phyloP scores from a whole-genome alignment of 2,888 invertebrate species.

The Temnothorax ravouxi region DNA sequence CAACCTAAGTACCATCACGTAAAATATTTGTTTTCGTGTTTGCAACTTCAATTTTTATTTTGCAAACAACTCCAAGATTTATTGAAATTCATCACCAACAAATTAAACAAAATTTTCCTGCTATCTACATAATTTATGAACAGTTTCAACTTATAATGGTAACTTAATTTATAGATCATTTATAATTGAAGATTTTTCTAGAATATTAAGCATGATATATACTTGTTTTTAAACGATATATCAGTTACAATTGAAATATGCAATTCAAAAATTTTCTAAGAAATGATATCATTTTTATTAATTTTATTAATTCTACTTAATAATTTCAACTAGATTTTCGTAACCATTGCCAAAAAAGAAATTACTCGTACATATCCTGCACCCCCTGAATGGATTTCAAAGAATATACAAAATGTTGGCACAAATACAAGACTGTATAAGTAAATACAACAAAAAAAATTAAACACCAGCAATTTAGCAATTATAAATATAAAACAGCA shows the following conservation, averaged over 20 bases:
- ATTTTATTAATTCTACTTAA: not conserved
- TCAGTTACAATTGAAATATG: not conserved
- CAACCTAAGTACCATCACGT: slow-evolving; percentile 59
- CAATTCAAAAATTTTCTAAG: slow-evolving; percentile 15
- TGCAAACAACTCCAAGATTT: slow-evolving; percentile 48
- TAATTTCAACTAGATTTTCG: slow-evolving; percentile 2
- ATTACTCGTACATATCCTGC: slow-evolving; percentile 3
- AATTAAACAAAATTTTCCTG: slow-evolving; percentile 22
- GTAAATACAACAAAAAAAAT: slow-evolving; percentile 16
- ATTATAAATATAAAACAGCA: slow-evolving; percentile 15
- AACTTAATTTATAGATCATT: slow-evolving; percentile 27
- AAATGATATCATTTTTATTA: not conserved
- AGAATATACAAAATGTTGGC: slow-evolving; percentile 24
- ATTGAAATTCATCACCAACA: slow-evolving; percentile 39
- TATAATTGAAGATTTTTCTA: slow-evolving; percentile 20
- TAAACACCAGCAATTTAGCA: slow-evolving; percentile 5
- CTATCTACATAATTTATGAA: slow-evolving; percentile 25
- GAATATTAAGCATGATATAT: slow-evolving; percentile 4
- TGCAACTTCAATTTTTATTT: slow-evolving; percentile 51
- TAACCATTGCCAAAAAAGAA: not conserved
- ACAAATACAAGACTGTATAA: slow-evolving; percentile 23
- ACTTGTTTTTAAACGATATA: not conserved
- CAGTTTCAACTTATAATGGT: not conserved
- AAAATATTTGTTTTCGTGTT: slow-evolving; percentile 58
- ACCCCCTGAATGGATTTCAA: slow-evolving; percentile 7